Base-by-base conservation (phyloP, 2,888 invertebrate species). In the Anthoptus insignis region DNA sequence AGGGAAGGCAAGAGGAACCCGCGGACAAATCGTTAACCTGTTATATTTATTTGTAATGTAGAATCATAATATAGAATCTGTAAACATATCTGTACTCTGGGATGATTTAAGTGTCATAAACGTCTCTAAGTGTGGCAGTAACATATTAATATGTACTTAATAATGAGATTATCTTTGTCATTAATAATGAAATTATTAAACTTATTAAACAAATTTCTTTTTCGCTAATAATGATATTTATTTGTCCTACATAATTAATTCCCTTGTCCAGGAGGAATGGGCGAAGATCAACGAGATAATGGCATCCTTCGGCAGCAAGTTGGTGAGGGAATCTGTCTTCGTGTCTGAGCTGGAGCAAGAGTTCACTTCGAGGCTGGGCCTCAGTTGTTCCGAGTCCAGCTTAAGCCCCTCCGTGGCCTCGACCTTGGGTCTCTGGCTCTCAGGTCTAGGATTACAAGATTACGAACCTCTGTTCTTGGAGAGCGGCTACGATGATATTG, bases 221-320 rank as follows among this genome's bases (percentile, higher is more conserved):
- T n/a, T n/a, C n/a, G n/a, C n/a, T n/a, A n/a, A n/a, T n/a, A n/a
- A n/a, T n/a, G n/a, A 7, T 27, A 27, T 27, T 5, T 27, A 27
- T 27, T 7, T 27, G 3, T 27, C 27, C 27, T 27, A 27, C 27
- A 9, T 32, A 32, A 4, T 11, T 11, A 8, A 32, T 22, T 61
- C 45, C 29, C 8, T 19, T 16, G 16, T 45, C 13, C 96, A 97
- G 90, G 98, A 98, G 89, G 99, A 99, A 92, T 99, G 99, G 98
- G 98, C 98, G 22, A 98, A 98, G 91, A 98, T 99, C 78, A 97
- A 98, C 53, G 98, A 98, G 89, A 99, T 99, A 79, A 97, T 99
- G 96, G 98, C 98, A 47, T 97, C 98, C 1, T 98, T 99, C 81
- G 98, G 98, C 67, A 97, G 97, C 72, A 97, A 97, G 64, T 94